Conservation (phyloP, 2,113 vertebrate species). For the Salvator merianae region DNA sequence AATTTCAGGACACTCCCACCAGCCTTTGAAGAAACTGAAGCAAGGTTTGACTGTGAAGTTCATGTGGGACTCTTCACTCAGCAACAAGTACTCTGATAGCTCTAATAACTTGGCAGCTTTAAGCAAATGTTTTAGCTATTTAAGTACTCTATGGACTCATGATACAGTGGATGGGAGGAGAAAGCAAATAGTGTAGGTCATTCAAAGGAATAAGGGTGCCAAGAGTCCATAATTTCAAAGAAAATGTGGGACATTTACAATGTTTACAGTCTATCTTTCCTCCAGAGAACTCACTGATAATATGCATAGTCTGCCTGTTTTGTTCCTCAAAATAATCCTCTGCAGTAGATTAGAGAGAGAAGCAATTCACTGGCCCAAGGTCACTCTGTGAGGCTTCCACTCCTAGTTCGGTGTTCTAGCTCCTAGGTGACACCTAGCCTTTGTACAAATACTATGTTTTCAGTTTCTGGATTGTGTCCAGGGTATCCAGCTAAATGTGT, state of each 20-base stretch:
- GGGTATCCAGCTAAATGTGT: neutral
- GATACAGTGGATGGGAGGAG: neutral
- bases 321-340: neutral
- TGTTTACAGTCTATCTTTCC: neutral
- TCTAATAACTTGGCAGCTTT: neutral
- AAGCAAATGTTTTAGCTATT: neutral
- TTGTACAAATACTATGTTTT: neutral
- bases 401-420: neutral
- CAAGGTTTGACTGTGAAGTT: fast-evolving
- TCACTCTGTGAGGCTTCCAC: neutral
- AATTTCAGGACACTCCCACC: neutral
- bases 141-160: neutral
- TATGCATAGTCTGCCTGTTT: neutral
- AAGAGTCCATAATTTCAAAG: neutral
- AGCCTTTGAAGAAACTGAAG: fast-evolving
- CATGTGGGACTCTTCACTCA: fast-evolving
- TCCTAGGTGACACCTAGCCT: neutral
- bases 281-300: neutral
- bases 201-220: neutral
- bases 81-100: neutral
- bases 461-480: neutral
- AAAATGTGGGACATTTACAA: neutral
- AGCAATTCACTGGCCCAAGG: neutral
- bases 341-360: neutral
- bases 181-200: neutral